Conservation (phyloP, 2,888 invertebrate genomes). For the Pteria penguin region DNA sequence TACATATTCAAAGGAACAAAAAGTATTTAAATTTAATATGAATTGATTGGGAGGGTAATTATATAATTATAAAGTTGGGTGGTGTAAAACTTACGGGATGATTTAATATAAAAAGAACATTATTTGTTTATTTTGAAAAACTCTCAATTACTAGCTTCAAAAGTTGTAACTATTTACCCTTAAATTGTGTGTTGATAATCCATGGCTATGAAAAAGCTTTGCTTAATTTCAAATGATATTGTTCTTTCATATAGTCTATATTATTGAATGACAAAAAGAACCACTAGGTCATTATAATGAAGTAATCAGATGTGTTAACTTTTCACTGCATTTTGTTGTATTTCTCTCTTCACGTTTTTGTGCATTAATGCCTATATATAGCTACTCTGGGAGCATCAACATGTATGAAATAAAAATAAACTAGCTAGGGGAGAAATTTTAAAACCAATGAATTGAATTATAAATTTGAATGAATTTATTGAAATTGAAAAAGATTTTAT, state of each 20-base stretch:
- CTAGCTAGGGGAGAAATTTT: too few species aligned
- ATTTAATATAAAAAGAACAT: too few species aligned
- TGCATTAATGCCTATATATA: background rate
- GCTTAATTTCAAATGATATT: background rate
- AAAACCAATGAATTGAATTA: too few species aligned
- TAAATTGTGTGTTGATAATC: constrained; percentile 17
- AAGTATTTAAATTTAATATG: background rate
- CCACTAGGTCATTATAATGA: too few species aligned
- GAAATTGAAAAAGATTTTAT: too few species aligned
- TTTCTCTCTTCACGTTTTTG: background rate
- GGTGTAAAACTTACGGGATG: too few species aligned
- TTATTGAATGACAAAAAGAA: too few species aligned
- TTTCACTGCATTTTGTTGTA: background rate
- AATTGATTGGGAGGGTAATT: background rate
- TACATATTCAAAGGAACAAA: too few species aligned
- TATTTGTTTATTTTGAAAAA: too few species aligned
- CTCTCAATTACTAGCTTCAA: constrained; percentile 41
- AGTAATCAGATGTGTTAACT: background rate
- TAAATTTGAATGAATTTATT: too few species aligned
- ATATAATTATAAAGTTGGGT: background rate
- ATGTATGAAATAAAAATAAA: too few species aligned
- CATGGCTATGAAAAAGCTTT: constrained; percentile 15
- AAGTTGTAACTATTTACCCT: constrained; percentile 19
- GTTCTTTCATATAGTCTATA: too few species aligned
- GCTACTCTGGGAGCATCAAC: background rate